Base-by-base conservation (phyloP, 2,113 vertebrate genomes). In the Mesembrinibis cayennensis region DNA sequence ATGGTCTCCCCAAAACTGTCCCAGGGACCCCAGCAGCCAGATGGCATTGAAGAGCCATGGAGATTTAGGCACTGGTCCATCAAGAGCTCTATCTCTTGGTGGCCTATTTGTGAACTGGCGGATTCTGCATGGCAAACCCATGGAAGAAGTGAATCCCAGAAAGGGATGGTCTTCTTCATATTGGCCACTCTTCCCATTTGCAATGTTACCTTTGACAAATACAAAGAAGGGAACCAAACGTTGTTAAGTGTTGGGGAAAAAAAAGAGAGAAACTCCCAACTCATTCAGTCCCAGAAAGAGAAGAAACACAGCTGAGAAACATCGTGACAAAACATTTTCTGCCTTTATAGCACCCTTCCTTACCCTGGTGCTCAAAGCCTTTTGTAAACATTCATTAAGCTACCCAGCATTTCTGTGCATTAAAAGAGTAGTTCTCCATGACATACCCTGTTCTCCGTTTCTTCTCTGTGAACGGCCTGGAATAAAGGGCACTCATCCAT, bases 201-300 rank as follows among this genome's bases (percentile, higher is more conserved):
- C 10, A 69, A 6, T 7, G 9, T 19, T 55, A 72, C 14, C 45
- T 82, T 49, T 72, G 70, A 85, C 44, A 95, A 89, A 82, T 5
- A 77, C 0, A 26, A 72, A 87, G 16, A 73, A 58, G 2, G 2
- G 29, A 87, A 82, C 4, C 91, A 94, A 85, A 42, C 16, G n/a
- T 3, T 53, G 10, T n/a, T n/a, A 61, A 65, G 11, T 18, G 7
- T 8, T 30, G 5, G 11, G 32, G 3, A 1, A 1, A 7, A 16
- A 50, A 58, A 69, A 62, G 12, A 27, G 6, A 81, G 9, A 71
- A 11, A 56, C 61, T 82, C 38, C 34, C 61, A 82, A 36, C 7
- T 87, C 44, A 27, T 71, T 72, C 53, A 40, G 17, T n/a, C 11
- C 8, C 2, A 1, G 11, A 91, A 87, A 92, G 67, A 56, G 32